Percentiles rank a stretch among this genome's conserved stretches.
phyloP scores from a whole-genome alignment of 2,113 vertebrate species.

The Fregata magnificens region DNA sequence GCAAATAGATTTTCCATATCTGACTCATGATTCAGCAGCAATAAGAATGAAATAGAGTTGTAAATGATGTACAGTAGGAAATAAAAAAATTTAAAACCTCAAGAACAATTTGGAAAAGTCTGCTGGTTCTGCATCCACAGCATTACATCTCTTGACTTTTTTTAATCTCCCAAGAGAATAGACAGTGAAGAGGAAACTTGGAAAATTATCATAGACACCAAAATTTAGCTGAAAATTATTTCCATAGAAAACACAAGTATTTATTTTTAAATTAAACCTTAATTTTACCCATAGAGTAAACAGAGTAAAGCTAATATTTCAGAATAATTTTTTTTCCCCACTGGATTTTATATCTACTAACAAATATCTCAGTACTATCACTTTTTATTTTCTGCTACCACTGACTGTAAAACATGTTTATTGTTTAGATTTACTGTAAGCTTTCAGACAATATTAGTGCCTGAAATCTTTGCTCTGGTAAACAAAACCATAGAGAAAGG shows the following conservation, averaged over 20 bases:
- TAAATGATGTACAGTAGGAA: not conserved
- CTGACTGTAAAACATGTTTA: conserved; percentile 61
- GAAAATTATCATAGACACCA: not conserved
- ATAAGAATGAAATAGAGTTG: not conserved
- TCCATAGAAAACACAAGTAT: not conserved
- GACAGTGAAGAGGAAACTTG: not conserved
- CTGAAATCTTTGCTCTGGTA: conserved; percentile 46
- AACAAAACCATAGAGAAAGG: conserved; percentile 61
- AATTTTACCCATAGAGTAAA: not conserved
- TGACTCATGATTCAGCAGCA: not conserved
- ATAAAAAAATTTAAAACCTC: not conserved
- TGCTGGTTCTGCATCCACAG: not conserved
- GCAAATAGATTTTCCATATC: not conserved
- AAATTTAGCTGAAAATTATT: not conserved
- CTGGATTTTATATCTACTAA: not conserved
- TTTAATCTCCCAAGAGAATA: not conserved
- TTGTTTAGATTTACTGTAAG: conserved; percentile 69
- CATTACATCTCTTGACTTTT: not conserved
- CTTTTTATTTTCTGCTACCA: not conserved
- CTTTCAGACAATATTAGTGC: conserved; percentile 41
- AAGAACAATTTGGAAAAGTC: not conserved
- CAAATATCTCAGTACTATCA: not conserved
- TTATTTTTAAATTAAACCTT: not conserved
- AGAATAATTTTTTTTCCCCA: not conserved
- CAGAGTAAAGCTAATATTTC: not conserved